These are phyloP conservation scores for Tapera naevia DNA, from an alignment of 2,797 vertebrate genomes.

Conservation along the genomic window DNA sequence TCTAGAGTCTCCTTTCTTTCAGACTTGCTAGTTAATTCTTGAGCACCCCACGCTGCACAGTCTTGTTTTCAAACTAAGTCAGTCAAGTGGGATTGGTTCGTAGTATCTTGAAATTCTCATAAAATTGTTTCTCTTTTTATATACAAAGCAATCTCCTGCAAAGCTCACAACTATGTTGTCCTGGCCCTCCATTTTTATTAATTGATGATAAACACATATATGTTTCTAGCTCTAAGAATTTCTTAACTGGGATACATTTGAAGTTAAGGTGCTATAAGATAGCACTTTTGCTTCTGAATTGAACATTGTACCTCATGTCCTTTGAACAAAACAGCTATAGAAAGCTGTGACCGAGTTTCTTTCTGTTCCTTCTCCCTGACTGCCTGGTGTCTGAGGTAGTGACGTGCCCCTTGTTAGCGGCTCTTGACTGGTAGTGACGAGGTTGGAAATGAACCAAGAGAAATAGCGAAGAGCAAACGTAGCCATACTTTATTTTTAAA, in stretches of 20 bases:
- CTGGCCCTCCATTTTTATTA: slow-evolving; percentile 13
- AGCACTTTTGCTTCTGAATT: slow-evolving; percentile 35
- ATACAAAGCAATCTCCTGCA: slow-evolving; percentile 10
- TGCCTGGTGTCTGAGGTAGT: not conserved
- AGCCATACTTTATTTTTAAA: slow-evolving; percentile 42
- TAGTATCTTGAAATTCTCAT: slow-evolving; percentile 6
- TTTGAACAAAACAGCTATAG: slow-evolving; percentile 39
- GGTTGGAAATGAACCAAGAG: slow-evolving; percentile 38
- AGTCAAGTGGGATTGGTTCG: slow-evolving; percentile 59
- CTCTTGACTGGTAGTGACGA: not conserved
- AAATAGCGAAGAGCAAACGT: slow-evolving; percentile 47
- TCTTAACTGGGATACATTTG: slow-evolving; percentile 10
- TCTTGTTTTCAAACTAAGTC: slow-evolving; percentile 35
- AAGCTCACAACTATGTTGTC: not conserved
- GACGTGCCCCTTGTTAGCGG: not conserved
- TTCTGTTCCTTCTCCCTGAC: slow-evolving; percentile 36
- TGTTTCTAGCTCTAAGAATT: slow-evolving; percentile 37
- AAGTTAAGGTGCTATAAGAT: slow-evolving; percentile 8
- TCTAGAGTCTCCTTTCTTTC: not conserved
- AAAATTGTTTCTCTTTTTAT: slow-evolving; percentile 3
- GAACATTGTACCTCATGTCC: slow-evolving; percentile 40
- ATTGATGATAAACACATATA: not conserved
- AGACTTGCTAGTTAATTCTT: not conserved
- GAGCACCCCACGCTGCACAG: slow-evolving; percentile 54
- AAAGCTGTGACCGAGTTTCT: slow-evolving; percentile 38